phyloP scores from a whole-genome alignment of 2,888 invertebrate genomes.

The Mechanitis mazaeus region DNA sequence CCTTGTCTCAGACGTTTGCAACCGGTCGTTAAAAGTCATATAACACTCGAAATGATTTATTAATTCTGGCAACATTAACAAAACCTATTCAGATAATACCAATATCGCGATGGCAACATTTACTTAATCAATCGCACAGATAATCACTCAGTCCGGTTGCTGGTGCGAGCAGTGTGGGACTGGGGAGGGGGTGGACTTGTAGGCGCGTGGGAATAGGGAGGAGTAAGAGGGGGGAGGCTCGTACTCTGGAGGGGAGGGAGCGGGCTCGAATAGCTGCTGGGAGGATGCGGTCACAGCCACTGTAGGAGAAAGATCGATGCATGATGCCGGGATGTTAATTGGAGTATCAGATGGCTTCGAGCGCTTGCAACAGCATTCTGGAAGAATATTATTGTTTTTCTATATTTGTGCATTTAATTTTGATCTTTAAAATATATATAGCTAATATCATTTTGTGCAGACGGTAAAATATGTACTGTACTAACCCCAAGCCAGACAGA shows the following conservation, averaged over 20 bases:
- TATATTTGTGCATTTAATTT: too few relatives aligned
- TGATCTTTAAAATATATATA: too few relatives aligned
- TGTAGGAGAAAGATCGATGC: slow-evolving; percentile 67
- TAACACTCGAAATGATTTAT: too few relatives aligned
- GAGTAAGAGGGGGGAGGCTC: slow-evolving; percentile 81
- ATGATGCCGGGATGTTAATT: slow-evolving; percentile 64
- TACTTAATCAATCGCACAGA: background rate
- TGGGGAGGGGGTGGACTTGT: slow-evolving; percentile 64
- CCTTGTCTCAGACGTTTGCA: background rate
- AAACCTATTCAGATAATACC: background rate
- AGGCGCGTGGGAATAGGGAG: slow-evolving; percentile 78
- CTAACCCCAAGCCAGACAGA: slow-evolving; percentile 82
- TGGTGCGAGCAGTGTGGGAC: slow-evolving; percentile 70
- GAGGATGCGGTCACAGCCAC: slow-evolving; percentile 62
- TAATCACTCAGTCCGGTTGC: slow-evolving; percentile 50
- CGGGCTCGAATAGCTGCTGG: slow-evolving; percentile 55
- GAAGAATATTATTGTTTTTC: slow-evolving; percentile 28
- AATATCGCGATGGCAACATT: slow-evolving; percentile 2
- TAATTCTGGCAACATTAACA: background rate
- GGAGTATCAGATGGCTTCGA: slow-evolving; percentile 69
- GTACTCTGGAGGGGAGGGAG: slow-evolving; percentile 77
- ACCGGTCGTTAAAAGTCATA: too few relatives aligned
- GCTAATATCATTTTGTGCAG: too few relatives aligned
- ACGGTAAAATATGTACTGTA: slow-evolving; percentile 10
- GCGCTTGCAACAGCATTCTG: slow-evolving; percentile 73